Base-by-base conservation (phyloP, 2,888 invertebrate species). In the Drosophila quinaria region DNA sequence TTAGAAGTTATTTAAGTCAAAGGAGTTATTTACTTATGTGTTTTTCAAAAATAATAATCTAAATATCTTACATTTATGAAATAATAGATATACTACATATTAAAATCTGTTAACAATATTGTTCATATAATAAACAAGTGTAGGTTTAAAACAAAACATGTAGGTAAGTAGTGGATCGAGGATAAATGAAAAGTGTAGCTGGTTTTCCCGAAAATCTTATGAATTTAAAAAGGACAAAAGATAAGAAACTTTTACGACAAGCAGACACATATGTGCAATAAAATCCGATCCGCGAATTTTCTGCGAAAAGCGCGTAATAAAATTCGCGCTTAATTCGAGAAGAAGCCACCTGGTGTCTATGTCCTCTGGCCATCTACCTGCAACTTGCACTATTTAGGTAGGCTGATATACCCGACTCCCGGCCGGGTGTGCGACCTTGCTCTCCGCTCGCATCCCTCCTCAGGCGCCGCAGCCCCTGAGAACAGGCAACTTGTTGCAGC, bases 161-260 rank as follows among this genome's bases (percentile, higher is more conserved):
- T 42, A 33, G 39, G 58, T 52, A 47, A 29, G 51, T 49, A 35
- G 17, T 13, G 17, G 33, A 19, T 8, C 8, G 10, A 55, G 44
- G 58, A 86, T 85, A 81, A 87, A 81, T 55, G 86, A 74, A 86
- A 82, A 71, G 25, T 39, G 41, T 73, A 55, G 58, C 71, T 77
- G 89, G 89, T 70, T 82, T 89, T 89, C 66, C 89, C 89, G 72
- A 86, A 89, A 88, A 81, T 81, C 77, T 88, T 86, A 89, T 89
- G 89, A 89, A 89, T 89, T 85, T 89, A 78, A 85, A 83, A 64
- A 60, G 19, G 37, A 60, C 29, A 60, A 58, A 52, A 3, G 31
- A 35, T 29, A 33, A 35, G 44, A 51, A 44, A 37, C 54, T 54
- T 75, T 77, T 86, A 78, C 75, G 67, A 55, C 49, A 19, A 22